Percentiles rank a stretch among this genome's conserved stretches.
These are phyloP conservation scores for Aphodius sticticus DNA, from an alignment of 2,888 invertebrate genomes.

Conservation along the genomic window DNA sequence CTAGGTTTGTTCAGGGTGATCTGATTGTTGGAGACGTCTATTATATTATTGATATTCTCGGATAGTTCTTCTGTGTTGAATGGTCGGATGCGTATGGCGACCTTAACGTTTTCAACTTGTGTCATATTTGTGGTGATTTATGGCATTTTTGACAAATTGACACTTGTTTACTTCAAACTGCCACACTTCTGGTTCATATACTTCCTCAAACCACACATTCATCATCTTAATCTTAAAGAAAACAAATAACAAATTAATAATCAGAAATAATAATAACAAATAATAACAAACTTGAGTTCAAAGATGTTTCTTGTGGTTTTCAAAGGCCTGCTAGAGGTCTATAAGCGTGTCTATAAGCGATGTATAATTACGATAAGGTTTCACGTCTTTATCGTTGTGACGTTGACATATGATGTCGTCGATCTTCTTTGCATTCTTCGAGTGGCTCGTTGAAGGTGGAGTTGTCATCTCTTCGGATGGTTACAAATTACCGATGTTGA, in stretches of 20 bases:
- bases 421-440: slow-evolving; percentile 21
- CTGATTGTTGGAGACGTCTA: slow-evolving; percentile 75
- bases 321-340: too few relatives aligned
- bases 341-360: too few relatives aligned
- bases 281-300: too few relatives aligned
- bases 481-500: slow-evolving; percentile 15
- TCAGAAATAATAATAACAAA: too few relatives aligned
- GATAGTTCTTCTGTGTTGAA: slow-evolving; percentile 79
- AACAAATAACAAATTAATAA: too few relatives aligned
- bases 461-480: slow-evolving; percentile 20
- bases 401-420: slow-evolving; percentile 17
- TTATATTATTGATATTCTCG: slow-evolving; percentile 56
- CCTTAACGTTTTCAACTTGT: slow-evolving; percentile 83
- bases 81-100: slow-evolving; percentile 93
- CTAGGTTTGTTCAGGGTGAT: slow-evolving; percentile 77
- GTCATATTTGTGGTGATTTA: not conserved
- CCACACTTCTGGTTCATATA: not conserved
- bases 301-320: too few relatives aligned
- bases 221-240: too few relatives aligned
- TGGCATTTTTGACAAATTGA: not conserved
- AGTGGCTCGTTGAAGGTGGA: not conserved
- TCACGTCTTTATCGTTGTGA: slow-evolving; percentile 14
- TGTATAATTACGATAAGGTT: not conserved
- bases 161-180: not conserved
- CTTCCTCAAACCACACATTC: too few relatives aligned